A percentile compares a stretch with the other conserved stretches of the same genome.
Conservation (phyloP, 1,140 invertebrate species). For the Zaprionus ghesquierei region DNA sequence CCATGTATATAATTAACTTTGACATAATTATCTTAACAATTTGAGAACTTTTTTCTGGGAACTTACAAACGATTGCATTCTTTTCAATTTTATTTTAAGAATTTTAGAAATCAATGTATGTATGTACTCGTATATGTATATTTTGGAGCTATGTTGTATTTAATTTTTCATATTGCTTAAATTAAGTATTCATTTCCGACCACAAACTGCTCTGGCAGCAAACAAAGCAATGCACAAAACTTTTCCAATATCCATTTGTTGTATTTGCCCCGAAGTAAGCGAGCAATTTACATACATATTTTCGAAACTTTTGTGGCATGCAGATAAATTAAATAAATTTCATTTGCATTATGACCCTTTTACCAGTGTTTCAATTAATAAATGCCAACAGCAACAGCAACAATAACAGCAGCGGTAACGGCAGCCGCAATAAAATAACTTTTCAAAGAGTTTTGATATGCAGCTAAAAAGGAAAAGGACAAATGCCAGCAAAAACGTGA, state of each 20-base stretch:
- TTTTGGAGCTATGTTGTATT: background rate
- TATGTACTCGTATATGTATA: too few relatives aligned
- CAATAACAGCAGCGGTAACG: slow-evolving; percentile 7
- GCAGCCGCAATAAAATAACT: slow-evolving; percentile 26
- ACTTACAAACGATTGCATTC: too few relatives aligned
- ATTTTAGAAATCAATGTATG: too few relatives aligned
- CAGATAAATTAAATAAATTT: slow-evolving; percentile 31
- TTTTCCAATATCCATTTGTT: slow-evolving; percentile 21
- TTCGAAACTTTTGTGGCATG: slow-evolving; percentile 13
- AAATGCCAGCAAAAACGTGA: slow-evolving; percentile 37
- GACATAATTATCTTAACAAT: too few relatives aligned
- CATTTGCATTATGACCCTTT: slow-evolving; percentile 31
- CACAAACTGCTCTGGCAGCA: background rate
- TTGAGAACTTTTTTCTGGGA: too few relatives aligned
- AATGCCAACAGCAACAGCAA: slow-evolving; percentile 40
- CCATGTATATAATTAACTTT: too few relatives aligned
- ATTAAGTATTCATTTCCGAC: slow-evolving; percentile 10
- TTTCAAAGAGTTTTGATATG: slow-evolving; percentile 30
- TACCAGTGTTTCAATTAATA: slow-evolving; percentile 61
- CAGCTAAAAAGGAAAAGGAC: slow-evolving; percentile 47
- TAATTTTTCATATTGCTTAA: slow-evolving; percentile 4
- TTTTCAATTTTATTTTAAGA: too few relatives aligned
- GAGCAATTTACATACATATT: slow-evolving; percentile 40
- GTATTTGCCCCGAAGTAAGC: slow-evolving; percentile 21
- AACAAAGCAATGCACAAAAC: slow-evolving; percentile 8